Conservation (phyloP, 2,888 invertebrate genomes). For the Aquatica leii region DNA sequence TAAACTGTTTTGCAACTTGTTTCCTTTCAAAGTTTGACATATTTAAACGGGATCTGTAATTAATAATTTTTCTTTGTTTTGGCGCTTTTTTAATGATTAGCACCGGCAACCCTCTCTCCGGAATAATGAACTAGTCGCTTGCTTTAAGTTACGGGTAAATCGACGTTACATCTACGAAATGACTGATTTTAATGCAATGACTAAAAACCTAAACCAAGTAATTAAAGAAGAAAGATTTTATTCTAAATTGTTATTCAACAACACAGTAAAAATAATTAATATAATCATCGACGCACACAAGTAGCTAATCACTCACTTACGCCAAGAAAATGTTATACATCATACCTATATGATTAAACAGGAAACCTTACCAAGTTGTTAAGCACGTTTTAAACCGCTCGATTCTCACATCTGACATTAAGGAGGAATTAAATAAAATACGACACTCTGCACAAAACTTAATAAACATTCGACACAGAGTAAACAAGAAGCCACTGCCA, state of each 20-base stretch:
- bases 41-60: too few species aligned
- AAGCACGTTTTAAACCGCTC: neutral
- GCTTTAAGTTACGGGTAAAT: too few species aligned
- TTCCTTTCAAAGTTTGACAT: too few species aligned
- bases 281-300: neutral
- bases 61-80: too few species aligned
- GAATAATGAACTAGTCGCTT: too few species aligned
- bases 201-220: conserved; percentile 1
- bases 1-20: too few species aligned
- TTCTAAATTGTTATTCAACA: conserved; percentile 3
- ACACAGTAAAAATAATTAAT: neutral
- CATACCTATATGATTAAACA: neutral
- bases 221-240: neutral
- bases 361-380: neutral
- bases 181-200: conserved; percentile 5
- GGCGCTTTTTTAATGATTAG: too few species aligned
- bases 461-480: neutral
- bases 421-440: neutral
- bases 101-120: too few species aligned
- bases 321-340: neutral
- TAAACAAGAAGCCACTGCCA: neutral
- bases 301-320: neutral
- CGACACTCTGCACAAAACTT: neutral
- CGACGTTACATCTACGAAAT: conserved; percentile 8
- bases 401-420: neutral